Base-by-base conservation (phyloP, 2,797 vertebrate genomes). In the Alectoris magna region DNA sequence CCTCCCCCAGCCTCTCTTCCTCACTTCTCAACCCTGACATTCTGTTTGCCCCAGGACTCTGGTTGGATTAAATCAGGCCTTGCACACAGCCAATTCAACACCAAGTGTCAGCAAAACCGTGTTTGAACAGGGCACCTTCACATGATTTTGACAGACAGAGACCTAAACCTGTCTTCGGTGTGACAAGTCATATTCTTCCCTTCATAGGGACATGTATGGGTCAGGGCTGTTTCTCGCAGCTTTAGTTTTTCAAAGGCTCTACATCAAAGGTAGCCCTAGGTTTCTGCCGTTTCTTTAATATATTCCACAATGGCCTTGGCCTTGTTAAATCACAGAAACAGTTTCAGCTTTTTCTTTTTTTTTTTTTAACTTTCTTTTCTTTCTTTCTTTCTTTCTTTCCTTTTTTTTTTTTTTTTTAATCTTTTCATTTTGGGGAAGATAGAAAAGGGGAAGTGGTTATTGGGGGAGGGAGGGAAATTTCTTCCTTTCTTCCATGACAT, bases 241-340 rank as follows among this genome's bases (percentile, higher is more conserved):
- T 82, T 62, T 4, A 48, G 11, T 51, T 87, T 82, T 93, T 84
- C 93, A 95, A 96, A 94, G 73, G 56, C 58, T 91, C 48, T 62
- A 27, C 82, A 89, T 95, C 93, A 95, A 96, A 96, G 93, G 11
- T 41, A 73, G 43, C 56, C 76, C 24, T 31, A 72, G 79, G 72
- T 60, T 90, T 71, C 70, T 87, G 73, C 85, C 26, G 26, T 41
- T 83, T 49, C 91, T 91, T 91, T 93, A 71, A 84, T 83, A 78
- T 5, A 23, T 48, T 77, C 58, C 58, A 94, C 87, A 94, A 84
- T 71, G 73, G 88, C 41, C 85, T 94, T 71, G 73, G 85, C 41
- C 85, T 94, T 58, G 85, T 90, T 95, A 94, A 90, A 92, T 67
- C 79, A 74, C 62, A 86, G 62, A 76, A 92, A 90, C 31, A 44